Conservation (phyloP, 53 echinoderm and acorn worm species). For the Glandiceps talaboti region DNA sequence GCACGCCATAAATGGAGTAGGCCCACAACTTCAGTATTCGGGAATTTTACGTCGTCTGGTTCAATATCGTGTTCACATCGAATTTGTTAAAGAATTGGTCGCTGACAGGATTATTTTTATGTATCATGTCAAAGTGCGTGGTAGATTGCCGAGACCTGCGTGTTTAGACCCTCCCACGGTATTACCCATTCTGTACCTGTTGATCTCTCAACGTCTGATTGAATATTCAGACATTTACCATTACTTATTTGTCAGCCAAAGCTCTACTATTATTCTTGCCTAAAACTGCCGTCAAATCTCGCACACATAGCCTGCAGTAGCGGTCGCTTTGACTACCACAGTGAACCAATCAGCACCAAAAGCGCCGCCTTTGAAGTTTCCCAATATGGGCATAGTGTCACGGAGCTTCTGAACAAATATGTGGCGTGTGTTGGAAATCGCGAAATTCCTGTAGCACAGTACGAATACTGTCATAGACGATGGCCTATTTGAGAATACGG, state of each 20-base stretch:
- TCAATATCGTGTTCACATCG: too few species aligned
- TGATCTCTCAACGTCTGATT: background rate
- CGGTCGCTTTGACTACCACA: background rate
- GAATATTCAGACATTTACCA: background rate
- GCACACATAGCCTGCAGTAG: constrained; percentile 1
- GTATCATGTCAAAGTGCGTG: too few species aligned
- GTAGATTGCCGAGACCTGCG: too few species aligned
- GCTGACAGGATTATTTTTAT: too few species aligned
- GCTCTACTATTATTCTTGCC: background rate
- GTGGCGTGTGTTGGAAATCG: background rate
- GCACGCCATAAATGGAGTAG: too few species aligned
- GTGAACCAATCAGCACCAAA: background rate
- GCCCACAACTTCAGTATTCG: too few species aligned
- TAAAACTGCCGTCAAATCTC: background rate
- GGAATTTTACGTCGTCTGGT: too few species aligned
- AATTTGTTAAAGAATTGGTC: too few species aligned
- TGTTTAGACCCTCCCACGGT: too few species aligned
- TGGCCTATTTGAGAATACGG: constrained; percentile 1
- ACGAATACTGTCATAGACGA: background rate
- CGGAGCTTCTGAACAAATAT: background rate
- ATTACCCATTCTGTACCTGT: background rate
- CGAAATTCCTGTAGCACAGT: background rate
- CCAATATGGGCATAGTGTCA: background rate
- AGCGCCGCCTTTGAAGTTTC: background rate
- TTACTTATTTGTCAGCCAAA: background rate